Evolutionary conservation across 2,888 invertebrate species (phyloP), one percentile per base, ranked within the genome.

Genomic region (Alentia gelatinosa): DNA sequence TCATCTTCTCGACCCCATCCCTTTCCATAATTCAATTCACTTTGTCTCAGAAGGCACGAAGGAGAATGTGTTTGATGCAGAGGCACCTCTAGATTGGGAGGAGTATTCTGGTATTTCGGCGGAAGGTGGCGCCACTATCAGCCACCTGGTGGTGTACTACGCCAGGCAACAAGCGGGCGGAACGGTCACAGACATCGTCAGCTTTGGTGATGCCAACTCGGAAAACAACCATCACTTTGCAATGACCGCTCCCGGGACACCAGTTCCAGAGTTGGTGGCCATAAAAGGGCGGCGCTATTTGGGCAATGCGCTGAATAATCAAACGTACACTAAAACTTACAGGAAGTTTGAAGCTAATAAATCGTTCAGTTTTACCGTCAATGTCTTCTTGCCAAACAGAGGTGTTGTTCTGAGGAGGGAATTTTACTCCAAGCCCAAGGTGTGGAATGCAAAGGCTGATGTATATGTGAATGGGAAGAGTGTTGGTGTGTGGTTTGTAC

Each of bases 1-100:
- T 23, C 93, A 93, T 88, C 26, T 93, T n/a, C 50, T 93, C 5
- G 93, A 93, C 75, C 92, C 93, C 19, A 91, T 93, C 19, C 75
- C 90, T 19, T 93, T 93, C 91, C 90, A 90, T 5, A 89, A 91
- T 23, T 90, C 91, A 7, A 39, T 93, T 1, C 90, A 90, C 15
- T 93, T 93, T 83, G 88, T 91, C 15, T 92, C 92, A 92, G 93
- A 93, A 47, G 93, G 93, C 9, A 92, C 92, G 0, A 63, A 68
- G 15, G 37, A 50, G 15, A 42, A 79, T 12, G 35, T 84, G 1
- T 92, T 74, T 63, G 50, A 50, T 15, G 84, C 86, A 12, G 79
- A 89, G 50, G 37, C 74, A 1, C 89, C 63, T 1, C 56, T 93
- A 12, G 88, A 84, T 23, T 90, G 90, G 56, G 68, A 89, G 23